phyloP scores from a whole-genome alignment of 2,888 invertebrate species.

The Zaprionus bogoriensis region DNA sequence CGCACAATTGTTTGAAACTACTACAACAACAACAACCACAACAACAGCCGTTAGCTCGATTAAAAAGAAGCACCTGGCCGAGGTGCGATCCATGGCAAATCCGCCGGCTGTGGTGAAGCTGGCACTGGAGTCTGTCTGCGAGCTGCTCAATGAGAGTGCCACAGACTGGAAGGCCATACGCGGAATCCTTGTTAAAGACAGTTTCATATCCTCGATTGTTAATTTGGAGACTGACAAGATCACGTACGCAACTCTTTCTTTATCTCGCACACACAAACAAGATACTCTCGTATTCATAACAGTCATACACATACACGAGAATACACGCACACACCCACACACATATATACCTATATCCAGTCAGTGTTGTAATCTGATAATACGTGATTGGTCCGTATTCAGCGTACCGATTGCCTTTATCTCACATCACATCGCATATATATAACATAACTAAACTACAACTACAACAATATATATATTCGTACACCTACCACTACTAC shows the following conservation, averaged over 20 bases:
- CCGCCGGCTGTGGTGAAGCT: slow-evolving; percentile 96
- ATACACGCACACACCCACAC: neutral
- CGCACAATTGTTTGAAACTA: slow-evolving; percentile 47
- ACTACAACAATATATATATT: slow-evolving; percentile 4
- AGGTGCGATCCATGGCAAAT: slow-evolving; percentile 96
- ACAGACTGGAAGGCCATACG: slow-evolving; percentile 97
- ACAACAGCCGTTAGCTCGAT: slow-evolving; percentile 96
- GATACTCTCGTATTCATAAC: slow-evolving; percentile 8
- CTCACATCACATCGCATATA: slow-evolving; percentile 34
- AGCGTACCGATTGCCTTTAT: neutral
- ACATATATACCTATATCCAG: neutral
- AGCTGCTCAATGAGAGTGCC: slow-evolving; percentile 94
- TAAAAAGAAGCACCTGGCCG: slow-evolving; percentile 97
- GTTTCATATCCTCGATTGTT: slow-evolving; percentile 96
- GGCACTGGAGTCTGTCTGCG: slow-evolving; percentile 96
- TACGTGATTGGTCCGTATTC: slow-evolving; percentile 19
- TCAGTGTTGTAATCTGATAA: slow-evolving; percentile 40
- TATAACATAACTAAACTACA: slow-evolving; percentile 43
- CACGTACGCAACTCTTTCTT: slow-evolving; percentile 86
- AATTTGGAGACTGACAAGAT: slow-evolving; percentile 96
- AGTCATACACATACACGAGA: slow-evolving; percentile 8
- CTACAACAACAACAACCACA: slow-evolving; percentile 85
- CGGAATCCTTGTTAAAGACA: slow-evolving; percentile 95
- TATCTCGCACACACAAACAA: slow-evolving; percentile 21
- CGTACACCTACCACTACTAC: slow-evolving; percentile 12